These are phyloP conservation scores for Buceros bicornis DNA, from an alignment of 2,797 vertebrate genomes.

Conservation along the genomic window DNA sequence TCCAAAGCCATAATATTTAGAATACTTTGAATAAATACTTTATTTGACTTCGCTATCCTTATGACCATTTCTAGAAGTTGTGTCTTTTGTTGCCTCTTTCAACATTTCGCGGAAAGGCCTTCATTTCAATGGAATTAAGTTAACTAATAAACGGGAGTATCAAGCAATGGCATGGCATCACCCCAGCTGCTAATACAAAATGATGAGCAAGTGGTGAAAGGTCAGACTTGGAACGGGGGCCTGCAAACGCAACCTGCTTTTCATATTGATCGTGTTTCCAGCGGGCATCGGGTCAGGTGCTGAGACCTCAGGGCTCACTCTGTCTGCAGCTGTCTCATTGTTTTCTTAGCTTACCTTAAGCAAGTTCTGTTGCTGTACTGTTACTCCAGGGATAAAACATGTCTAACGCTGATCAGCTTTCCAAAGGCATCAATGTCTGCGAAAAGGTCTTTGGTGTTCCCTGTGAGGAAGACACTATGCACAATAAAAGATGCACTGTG, in stretches of 20 bases:
- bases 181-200: slow-evolving; percentile 36
- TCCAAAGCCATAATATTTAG: background rate
- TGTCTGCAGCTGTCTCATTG: background rate
- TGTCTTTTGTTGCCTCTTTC: slow-evolving; percentile 17
- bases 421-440: background rate
- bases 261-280: background rate
- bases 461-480: background rate
- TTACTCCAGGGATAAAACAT: background rate
- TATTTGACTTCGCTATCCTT: background rate
- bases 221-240: background rate
- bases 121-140: slow-evolving; percentile 52
- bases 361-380: background rate
- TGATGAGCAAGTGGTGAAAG: background rate
- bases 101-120: slow-evolving; percentile 23
- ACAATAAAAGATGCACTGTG: background rate
- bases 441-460: background rate
- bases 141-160: slow-evolving; percentile 61
- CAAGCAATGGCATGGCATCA: background rate
- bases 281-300: background rate
- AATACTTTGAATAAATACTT: background rate
- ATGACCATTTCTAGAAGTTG: background rate
- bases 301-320: background rate
- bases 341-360: background rate
- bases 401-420: background rate
- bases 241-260: slow-evolving; percentile 2